Conservation (phyloP, 2,113 vertebrate genomes). For the Menidia beryllina region DNA sequence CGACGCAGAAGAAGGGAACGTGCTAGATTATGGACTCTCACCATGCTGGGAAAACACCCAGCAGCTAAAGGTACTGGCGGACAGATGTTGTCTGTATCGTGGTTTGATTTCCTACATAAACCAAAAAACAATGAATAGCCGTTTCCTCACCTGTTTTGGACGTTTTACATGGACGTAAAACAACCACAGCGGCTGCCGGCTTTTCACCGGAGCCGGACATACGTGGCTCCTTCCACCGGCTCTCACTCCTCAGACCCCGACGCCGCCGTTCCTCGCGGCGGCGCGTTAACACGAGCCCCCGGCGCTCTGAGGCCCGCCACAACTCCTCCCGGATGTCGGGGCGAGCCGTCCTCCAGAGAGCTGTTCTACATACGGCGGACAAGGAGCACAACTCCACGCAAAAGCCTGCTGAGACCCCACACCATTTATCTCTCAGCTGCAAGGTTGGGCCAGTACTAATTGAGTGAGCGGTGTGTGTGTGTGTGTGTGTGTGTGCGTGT, state of each 20-base stretch:
- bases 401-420: slow-evolving; percentile 75
- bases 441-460: slow-evolving; percentile 78
- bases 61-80: not conserved
- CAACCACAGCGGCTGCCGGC: too few species aligned
- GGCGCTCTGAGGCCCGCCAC: slow-evolving; percentile 51
- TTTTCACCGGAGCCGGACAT: too few species aligned
- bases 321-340: slow-evolving; percentile 52
- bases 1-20: not conserved
- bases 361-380: slow-evolving; percentile 77
- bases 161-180: not conserved
- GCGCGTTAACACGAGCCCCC: slow-evolving; percentile 54
- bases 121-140: too few species aligned
- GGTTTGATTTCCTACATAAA: not conserved
- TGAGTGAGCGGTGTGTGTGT: slow-evolving; percentile 64
- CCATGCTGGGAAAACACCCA: too few species aligned
- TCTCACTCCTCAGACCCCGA: too few species aligned
- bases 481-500: slow-evolving; percentile 28
- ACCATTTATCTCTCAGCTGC: slow-evolving; percentile 78
- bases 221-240: too few species aligned
- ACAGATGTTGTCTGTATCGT: not conserved
- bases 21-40: not conserved
- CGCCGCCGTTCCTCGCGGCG: too few species aligned
- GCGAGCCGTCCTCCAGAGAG: slow-evolving; percentile 67
- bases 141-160: not conserved
- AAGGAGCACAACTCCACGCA: slow-evolving; percentile 66